Base-by-base conservation (phyloP, 1,140 invertebrate species). In the Brachionus asplanchnoidis region DNA sequence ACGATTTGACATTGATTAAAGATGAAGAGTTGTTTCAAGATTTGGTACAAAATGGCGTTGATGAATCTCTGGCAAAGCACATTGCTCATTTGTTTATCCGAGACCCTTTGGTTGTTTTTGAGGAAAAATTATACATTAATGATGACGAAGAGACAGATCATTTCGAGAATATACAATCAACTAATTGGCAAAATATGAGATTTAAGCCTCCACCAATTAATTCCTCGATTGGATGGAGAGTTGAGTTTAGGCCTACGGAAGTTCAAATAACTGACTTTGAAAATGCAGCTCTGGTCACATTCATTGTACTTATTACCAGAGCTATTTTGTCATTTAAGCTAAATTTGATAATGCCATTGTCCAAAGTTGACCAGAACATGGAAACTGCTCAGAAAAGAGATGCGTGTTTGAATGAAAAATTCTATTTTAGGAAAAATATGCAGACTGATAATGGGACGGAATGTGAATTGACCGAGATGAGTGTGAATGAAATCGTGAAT, bases 141-240 rank as follows among this genome's bases (percentile, higher is more conserved):
- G 68, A 73, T 46, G 60, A 66, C 23, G 36, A 84, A 78, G 84
- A 84, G 42, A 84, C 66, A 17, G 84, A 84, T 75, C 84, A 84
- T 84, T 84, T 84, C 26, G 84, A 84, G 95, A 99, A 99, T 88
- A 98, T 99, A 87, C 98, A 99, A 89, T 99, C 97, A 1, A 99
- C 98, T 5, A 99, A 99, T 91, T 99, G 98, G 98, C 97, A 99
- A 91, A 98, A 97, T 11, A 98, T 99, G 97, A 92, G 98, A 20
- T 99, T 99, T 90, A 99, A 99, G 90, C 96, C 97, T 65, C 97
- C 98, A 84, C 96, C 20, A 87, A 88, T 86, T 77, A 86, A 23
- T 94, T 95, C 1, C 94, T 86, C 94, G 44, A 98, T 99, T 88
- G 97, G 98, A n/a, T 99, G 98, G 98, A 92, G 98, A 86, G 98